These are phyloP conservation scores for Eunapius fragilis DNA, from an alignment of 37 sponge, comb jelly and placozoan genomes.

Conservation along the genomic window DNA sequence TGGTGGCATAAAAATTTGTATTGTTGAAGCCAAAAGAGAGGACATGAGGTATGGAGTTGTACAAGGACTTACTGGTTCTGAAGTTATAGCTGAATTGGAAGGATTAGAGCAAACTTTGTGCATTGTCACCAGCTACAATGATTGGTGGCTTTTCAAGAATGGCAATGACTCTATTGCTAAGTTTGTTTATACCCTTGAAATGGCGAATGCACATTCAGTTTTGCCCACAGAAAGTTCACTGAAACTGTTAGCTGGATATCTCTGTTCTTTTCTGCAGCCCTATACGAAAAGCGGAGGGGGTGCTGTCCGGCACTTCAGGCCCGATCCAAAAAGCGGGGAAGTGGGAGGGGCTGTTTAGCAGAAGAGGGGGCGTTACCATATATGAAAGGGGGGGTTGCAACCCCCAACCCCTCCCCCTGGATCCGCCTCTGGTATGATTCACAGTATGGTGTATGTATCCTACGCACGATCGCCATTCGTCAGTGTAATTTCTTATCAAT, in stretches of 20 bases:
- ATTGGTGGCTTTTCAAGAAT: not conserved
- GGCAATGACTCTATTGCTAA: not conserved
- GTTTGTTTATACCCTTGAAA: not conserved
- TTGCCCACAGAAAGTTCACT: not conserved
- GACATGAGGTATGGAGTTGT: not conserved
- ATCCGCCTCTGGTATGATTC: no score
- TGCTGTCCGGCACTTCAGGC: no score
- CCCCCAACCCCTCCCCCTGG: no score
- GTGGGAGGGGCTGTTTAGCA: no score
- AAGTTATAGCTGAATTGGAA: not conserved
- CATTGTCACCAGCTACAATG: not conserved
- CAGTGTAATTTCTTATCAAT: no score
- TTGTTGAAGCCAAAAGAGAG: not conserved
- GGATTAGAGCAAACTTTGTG: not conserved
- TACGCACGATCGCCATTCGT: no score
- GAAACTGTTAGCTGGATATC: not conserved
- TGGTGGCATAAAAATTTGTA: not conserved
- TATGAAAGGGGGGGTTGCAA: no score
- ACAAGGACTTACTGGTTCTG: not conserved
- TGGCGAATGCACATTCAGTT: not conserved
- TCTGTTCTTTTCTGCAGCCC: not conserved
- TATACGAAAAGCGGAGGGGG: no score
- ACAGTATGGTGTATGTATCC: no score
- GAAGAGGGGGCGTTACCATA: no score
- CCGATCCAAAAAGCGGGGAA: no score